A percentile compares a stretch with the other conserved stretches of the same genome.
Evolutionary conservation across 2,888 invertebrate species (phyloP).

Genomic region (Leptarthrus brevirostris): DNA sequence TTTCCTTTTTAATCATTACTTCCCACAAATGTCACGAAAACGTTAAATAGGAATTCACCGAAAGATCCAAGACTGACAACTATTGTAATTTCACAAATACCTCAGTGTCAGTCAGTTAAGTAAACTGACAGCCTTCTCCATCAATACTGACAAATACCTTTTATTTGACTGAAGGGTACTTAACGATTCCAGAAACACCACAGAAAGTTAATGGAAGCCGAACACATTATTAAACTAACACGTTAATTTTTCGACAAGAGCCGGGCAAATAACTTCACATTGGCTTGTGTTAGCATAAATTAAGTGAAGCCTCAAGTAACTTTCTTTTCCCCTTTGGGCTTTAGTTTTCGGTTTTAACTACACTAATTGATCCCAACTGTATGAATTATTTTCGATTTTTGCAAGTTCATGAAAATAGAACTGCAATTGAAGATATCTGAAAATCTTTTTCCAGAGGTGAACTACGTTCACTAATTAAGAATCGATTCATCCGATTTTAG

Average conservation of each 20-base stretch:
- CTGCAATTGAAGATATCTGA: neutral
- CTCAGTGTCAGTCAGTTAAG: constrained; percentile 24
- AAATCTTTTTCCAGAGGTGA: neutral
- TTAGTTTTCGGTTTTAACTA: neutral
- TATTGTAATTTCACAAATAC: constrained; percentile 35
- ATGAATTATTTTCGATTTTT: constrained; percentile 18
- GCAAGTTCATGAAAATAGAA: constrained; percentile 27
- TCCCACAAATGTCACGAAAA: constrained; percentile 30
- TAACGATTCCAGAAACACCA: constrained; percentile 12
- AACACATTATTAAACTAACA: constrained; percentile 32
- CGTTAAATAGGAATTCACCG: constrained; percentile 1
- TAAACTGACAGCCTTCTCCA: constrained; percentile 15
- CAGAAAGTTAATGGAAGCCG: neutral
- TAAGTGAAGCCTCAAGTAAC: neutral
- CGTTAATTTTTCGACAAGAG: neutral
- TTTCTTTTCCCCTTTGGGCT: neutral
- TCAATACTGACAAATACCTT: constrained; percentile 24
- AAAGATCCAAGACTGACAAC: constrained; percentile 20
- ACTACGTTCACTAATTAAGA: constrained; percentile 23
- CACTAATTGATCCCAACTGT: constrained; percentile 28
- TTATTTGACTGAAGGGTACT: constrained; percentile 28
- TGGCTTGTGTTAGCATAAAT: neutral
- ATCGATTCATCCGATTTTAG: constrained; percentile 2
- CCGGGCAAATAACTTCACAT: no score
- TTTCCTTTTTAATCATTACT: constrained; percentile 21